Evolutionary conservation across 1,140 invertebrate genomes (phyloP).

Genomic region (Scaptomyza graminum): DNA sequence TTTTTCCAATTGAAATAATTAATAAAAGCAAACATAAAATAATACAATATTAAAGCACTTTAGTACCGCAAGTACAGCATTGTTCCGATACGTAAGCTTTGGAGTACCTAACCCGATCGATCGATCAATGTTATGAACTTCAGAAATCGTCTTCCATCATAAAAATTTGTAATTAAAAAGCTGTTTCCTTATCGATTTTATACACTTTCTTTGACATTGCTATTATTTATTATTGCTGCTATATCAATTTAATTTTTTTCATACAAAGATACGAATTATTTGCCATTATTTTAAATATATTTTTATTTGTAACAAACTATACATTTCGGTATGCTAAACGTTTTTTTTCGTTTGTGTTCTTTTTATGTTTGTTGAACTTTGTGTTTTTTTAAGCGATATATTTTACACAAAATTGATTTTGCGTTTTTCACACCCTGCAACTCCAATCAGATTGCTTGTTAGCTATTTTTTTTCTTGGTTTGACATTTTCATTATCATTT

Average conservation of each 20-base stretch:
- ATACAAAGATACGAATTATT: background rate
- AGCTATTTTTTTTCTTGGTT: slow-evolving; percentile 54
- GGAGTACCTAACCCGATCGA: no score
- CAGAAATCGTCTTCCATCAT: no score
- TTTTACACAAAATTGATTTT: slow-evolving; percentile 39
- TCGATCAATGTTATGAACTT: no score
- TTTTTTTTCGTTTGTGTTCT: no score
- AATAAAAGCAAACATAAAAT: slow-evolving; percentile 28
- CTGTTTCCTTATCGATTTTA: no score
- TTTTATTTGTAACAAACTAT: background rate
- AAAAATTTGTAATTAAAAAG: no score
- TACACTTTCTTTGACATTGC: background rate
- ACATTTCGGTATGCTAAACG: background rate
- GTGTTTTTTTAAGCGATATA: slow-evolving; percentile 9
- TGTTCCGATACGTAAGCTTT: no score
- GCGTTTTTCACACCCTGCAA: slow-evolving; percentile 19
- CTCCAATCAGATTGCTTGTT: slow-evolving; percentile 56
- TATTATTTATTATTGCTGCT: background rate
- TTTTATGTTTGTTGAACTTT: slow-evolving; percentile 5
- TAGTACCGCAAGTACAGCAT: background rate
- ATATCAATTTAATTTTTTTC: slow-evolving; percentile 4
- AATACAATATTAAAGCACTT: background rate
- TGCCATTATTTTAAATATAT: background rate
- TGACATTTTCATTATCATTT: slow-evolving; percentile 62
- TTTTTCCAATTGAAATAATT: background rate